phyloP scores from a whole-genome alignment of 2,888 invertebrate species.

The Drosophila recens region DNA sequence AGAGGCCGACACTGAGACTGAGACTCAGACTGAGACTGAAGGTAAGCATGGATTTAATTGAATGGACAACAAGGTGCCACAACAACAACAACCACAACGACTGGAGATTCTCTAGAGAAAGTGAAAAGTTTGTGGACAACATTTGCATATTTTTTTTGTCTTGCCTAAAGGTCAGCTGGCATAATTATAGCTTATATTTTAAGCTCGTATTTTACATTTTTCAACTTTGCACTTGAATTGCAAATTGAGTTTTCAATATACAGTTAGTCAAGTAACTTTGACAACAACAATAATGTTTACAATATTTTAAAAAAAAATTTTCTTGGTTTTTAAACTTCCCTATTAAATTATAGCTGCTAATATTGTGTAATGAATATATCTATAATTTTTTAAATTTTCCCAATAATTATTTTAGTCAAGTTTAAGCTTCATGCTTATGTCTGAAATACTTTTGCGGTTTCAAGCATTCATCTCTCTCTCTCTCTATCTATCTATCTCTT shows the following conservation, averaged over 20 bases:
- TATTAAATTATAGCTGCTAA: no score
- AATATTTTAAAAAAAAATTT: no score
- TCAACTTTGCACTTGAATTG: background rate
- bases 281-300: no score
- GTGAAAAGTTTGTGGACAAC: constrained; percentile 17
- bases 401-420: background rate
- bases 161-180: background rate
- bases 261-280: no score
- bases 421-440: background rate
- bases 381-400: no score
- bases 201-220: background rate
- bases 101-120: constrained; percentile 29
- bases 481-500: background rate
- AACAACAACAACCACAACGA: constrained; percentile 6
- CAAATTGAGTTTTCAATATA: background rate
- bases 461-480: background rate
- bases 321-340: no score
- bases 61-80: constrained; percentile 22
- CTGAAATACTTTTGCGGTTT: constrained; percentile 15
- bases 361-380: no score
- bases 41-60: constrained; percentile 23
- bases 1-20: background rate
- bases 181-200: background rate
- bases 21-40: background rate
- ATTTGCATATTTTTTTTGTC: constrained; percentile 8